Evolutionary conservation across 2,888 invertebrate species (phyloP).

Genomic region (Pachycephus smyrnensis): DNA sequence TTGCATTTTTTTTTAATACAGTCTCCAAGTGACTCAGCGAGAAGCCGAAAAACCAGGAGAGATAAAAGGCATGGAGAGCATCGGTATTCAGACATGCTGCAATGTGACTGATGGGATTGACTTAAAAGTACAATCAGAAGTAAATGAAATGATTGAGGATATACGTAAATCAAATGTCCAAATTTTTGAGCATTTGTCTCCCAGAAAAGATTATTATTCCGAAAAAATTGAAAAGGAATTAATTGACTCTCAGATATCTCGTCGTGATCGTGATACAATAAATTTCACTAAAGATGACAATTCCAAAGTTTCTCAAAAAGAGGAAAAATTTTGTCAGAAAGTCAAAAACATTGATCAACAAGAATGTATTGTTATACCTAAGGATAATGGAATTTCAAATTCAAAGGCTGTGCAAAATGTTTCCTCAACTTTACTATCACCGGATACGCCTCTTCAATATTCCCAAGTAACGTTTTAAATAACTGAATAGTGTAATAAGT

Average conservation of each 20-base stretch:
- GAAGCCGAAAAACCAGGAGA: conserved; percentile 42
- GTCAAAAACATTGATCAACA: not conserved
- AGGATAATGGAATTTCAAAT: conserved; percentile 11
- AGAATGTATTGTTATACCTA: not conserved
- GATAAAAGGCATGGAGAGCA: conserved; percentile 38
- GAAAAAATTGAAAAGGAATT: conserved; percentile 13
- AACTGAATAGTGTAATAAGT: not conserved
- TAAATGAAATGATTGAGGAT: conserved; percentile 1
- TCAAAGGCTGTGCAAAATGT: conserved; percentile 8
- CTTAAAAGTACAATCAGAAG: not conserved
- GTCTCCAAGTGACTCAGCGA: conserved; percentile 35
- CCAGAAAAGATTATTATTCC: not conserved
- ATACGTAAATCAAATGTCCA: not conserved
- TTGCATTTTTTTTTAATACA: conserved; percentile 18
- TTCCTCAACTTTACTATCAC: conserved; percentile 15
- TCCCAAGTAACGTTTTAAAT: conserved; percentile 23
- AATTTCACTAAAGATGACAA: not conserved
- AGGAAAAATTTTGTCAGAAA: not conserved
- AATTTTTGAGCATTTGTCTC: not conserved
- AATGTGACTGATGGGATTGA: not conserved
- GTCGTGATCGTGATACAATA: not conserved
- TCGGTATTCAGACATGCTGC: conserved; percentile 36
- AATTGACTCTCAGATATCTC: not conserved
- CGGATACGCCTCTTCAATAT: conserved; percentile 24
- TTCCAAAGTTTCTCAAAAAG: not conserved